Evolutionary conservation across 2,797 vertebrate species (phyloP).

Genomic region (Melopsittacus undulatus): DNA sequence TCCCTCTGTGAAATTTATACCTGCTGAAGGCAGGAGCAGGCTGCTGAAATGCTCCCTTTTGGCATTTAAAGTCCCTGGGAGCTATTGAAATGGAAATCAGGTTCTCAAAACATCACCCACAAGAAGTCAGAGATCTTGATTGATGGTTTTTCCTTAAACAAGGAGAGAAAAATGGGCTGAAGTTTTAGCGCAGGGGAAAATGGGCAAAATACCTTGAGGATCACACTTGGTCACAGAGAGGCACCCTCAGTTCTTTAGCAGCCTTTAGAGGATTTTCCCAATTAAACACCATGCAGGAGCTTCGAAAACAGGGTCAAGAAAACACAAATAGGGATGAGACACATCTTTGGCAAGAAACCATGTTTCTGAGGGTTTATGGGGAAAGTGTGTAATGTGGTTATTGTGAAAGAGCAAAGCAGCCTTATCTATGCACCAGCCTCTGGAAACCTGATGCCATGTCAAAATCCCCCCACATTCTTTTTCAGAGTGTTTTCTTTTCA

Average conservation of each 20-base stretch:
- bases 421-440: background rate
- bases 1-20: background rate
- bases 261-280: background rate
- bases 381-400: background rate
- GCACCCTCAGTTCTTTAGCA: background rate
- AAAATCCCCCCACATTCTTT: background rate
- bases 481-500: background rate
- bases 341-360: background rate
- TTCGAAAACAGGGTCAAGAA: background rate
- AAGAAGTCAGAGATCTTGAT: background rate
- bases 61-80: background rate
- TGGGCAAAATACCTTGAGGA: background rate
- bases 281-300: background rate
- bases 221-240: rapidly evolving
- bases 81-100: background rate
- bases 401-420: background rate
- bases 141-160: background rate
- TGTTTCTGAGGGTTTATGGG: background rate
- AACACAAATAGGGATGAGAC: background rate
- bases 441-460: background rate
- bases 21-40: background rate
- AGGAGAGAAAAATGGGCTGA: background rate
- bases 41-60: background rate
- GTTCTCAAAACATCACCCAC: background rate
- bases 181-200: background rate